Evolutionary conservation across 2,888 invertebrate species (phyloP), one percentile per base, ranked within the genome.

Genomic region (Biston betularia): DNA sequence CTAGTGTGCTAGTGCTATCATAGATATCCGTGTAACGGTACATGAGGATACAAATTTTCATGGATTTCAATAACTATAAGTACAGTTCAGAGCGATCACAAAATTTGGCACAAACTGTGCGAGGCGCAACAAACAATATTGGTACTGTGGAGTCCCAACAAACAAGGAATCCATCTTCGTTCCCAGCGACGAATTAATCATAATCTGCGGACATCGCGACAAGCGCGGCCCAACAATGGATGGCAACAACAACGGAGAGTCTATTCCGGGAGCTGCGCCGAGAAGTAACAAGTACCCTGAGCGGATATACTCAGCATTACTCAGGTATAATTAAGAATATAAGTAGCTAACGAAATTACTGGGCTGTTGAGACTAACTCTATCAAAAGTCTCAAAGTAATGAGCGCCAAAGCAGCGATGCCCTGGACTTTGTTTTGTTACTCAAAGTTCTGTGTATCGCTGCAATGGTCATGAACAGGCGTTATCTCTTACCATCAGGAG

Each of bases 101-200:
- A 42, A 54, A 9, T 33, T 33, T 24, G 42, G 24, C 54, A 6
- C 24, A 3, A 8, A 10, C 15, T 15, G 6, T n/a, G 42, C 15
- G 10, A 14, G 52, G 8, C 14, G 24, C 24, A 24, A 24, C 24
- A 24, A 24, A 24, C 24, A 24, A 24, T 1, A 24, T 24, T 24
- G 24, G 15, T 11, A 24, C 12, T 33, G 44, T 34, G 14, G 45
- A 56, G 38, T 48, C n/a, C 38, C 24, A 24, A 50, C 50, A 60
- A 54, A 52, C 50, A 49, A 33, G 52, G 55, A 34, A 57, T 57
- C 48, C 34, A 50, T 66, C 61, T 61, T 62, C 57, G 40, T 66
- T 42, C 40, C 54, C 61, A 1, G 15, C 49, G 12, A 5, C 10
- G 50, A 55, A 65, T 59, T 55, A 60, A 65, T 65, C 65, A 65